Base-by-base conservation (phyloP, 2,888 invertebrate species). In the Phytoseiulus persimilis region DNA sequence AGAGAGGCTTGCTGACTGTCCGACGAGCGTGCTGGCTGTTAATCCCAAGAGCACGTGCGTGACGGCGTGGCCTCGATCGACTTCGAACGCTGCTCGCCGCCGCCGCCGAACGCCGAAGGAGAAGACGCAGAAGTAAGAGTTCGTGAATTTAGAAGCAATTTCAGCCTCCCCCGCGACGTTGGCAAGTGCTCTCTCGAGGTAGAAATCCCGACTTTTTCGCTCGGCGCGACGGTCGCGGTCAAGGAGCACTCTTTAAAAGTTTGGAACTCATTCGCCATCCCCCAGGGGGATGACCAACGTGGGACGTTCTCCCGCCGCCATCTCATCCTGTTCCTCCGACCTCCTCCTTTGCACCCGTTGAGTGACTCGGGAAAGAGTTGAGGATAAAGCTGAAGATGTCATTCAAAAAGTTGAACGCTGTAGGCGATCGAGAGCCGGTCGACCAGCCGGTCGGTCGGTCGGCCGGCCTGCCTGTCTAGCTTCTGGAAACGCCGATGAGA, bases 331-430 rank as follows among this genome's bases (percentile, higher is more conserved):
- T 65, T 23, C 11, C 1, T 65, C 65, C 65, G 1, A 65, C 65
- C 65, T 65, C 65, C 65, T 65, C 2, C 65, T 65, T 65, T 65
- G 1, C 28, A 23, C 65, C 28, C 65, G 65, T 83, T 28, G 31
- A 1, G 32, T 3, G 33, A 32, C 87, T 31, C 28, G 39, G 83
- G 87, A 84, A 84, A 84, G 33, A 84, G 84, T 33, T 84, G 33
- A 33, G 65, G 65, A 65, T 65, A 65, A 28, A 65, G 32, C 83
- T 87, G 31, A 33, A 87, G 87, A 87, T 87, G 87, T 87, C 87
- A 87, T 87, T 87, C 87, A 87, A 45, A 87, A 87, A 87, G 87
- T 87, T 87, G 87, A 32, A 9, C 32, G 87, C 87, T 9, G n/a
- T 65, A 65, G 65, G 28, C 65, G 65, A 65, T 65, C 65, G 65